phyloP scores from a whole-genome alignment of 1,140 invertebrate genomes.

The Thaumatotibia leucotreta region DNA sequence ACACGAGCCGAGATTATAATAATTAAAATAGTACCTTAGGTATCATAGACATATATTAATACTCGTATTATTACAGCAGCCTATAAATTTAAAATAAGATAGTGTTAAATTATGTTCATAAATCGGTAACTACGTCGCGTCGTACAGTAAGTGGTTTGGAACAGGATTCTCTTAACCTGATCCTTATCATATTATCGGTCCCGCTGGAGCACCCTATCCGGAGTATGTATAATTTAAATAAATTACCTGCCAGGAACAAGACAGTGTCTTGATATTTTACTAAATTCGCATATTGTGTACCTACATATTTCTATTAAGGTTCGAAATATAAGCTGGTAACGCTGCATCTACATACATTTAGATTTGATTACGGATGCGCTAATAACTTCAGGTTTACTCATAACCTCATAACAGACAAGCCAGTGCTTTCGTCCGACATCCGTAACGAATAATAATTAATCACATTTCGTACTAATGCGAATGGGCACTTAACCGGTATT shows the following conservation, averaged over 20 bases:
- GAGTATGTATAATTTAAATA: background rate
- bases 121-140: background rate
- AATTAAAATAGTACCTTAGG: too few species aligned
- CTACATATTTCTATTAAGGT: too few species aligned
- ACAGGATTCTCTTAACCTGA: background rate
- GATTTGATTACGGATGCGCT: background rate
- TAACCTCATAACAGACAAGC: background rate
- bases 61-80: too few species aligned
- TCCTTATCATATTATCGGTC: constrained; percentile 7
- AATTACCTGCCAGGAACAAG: background rate
- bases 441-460: constrained; percentile 43
- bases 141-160: background rate
- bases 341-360: too few species aligned
- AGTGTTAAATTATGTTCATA: background rate
- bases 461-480: constrained; percentile 37
- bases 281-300: too few species aligned
- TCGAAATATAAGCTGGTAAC: too few species aligned
- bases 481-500: constrained; percentile 32
- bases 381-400: background rate
- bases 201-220: background rate
- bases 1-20: too few species aligned
- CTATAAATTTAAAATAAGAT: too few species aligned
- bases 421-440: constrained; percentile 11
- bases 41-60: too few species aligned
- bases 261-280: background rate